Conservation (phyloP, 2,797 vertebrate genomes). For the Sebastes nivosus region DNA sequence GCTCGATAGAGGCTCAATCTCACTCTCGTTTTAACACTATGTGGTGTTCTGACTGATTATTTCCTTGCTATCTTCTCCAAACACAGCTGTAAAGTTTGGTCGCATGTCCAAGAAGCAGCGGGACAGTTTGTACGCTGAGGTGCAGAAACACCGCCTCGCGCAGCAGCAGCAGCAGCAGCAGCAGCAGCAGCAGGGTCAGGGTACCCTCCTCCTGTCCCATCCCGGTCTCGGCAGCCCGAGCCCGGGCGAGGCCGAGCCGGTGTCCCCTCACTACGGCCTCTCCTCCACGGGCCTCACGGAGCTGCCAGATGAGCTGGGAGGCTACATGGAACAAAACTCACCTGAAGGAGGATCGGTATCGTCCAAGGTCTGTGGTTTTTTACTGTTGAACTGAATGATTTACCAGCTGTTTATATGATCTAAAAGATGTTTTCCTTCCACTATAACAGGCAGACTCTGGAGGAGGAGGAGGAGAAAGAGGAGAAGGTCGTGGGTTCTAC, state of each 20-base stretch:
- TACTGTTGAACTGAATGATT: accelerated
- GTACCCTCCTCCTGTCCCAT: conserved; percentile 13
- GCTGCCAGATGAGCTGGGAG: conserved; percentile 87
- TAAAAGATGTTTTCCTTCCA: background rate
- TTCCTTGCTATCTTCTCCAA: background rate
- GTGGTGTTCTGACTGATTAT: background rate
- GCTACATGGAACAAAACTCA: conserved; percentile 88
- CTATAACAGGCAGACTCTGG: conserved; percentile 83
- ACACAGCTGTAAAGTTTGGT: conserved; percentile 94
- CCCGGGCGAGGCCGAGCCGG: conserved; percentile 87
- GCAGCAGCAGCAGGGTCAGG: conserved; percentile 62
- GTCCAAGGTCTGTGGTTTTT: conserved; percentile 47
- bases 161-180: conserved; percentile 83
- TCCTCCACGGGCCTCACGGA: conserved; percentile 89
- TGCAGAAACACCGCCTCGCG: conserved; percentile 92
- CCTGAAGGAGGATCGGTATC: conserved; percentile 80
- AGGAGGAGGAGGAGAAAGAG: conserved; percentile 22
- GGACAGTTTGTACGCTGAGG: conserved; percentile 93
- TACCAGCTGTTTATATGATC: accelerated
- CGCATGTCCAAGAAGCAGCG: conserved; percentile 97
- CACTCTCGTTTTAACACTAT: no score
- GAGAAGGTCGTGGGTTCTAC: conserved; percentile 89
- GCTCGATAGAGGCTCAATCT: no score
- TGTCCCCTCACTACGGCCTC: conserved; percentile 88
- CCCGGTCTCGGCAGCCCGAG: conserved; percentile 82